phyloP scores from a whole-genome alignment of 53 echinoderm and acorn worm species.

The Echinometra lucunter region DNA sequence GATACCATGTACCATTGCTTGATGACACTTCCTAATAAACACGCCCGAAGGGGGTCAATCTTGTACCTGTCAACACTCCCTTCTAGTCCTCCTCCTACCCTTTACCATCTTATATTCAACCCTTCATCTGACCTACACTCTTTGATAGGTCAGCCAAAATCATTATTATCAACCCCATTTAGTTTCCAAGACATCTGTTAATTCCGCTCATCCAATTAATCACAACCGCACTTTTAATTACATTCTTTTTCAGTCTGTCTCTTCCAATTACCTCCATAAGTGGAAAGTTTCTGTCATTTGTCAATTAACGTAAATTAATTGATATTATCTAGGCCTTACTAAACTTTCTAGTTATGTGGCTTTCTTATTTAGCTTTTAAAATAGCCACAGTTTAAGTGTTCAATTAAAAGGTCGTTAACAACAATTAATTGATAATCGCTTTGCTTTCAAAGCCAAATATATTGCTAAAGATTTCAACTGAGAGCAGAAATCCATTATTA shows the following conservation, averaged over 20 bases:
- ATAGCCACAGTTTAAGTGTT: neutral
- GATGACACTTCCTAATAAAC: slow-evolving; percentile 10
- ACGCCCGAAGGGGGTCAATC: slow-evolving; percentile 6
- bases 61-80: neutral
- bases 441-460: neutral
- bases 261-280: neutral
- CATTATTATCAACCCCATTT: neutral
- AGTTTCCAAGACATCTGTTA: neutral
- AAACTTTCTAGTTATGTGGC: neutral
- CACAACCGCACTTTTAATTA: neutral
- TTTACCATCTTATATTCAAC: neutral
- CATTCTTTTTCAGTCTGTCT: neutral
- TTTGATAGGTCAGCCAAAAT: neutral
- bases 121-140: neutral
- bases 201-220: neutral
- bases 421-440: neutral
- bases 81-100: neutral
- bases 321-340: neutral
- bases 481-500: no score
- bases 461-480: neutral
- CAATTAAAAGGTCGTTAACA: neutral
- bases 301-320: neutral
- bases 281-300: neutral
- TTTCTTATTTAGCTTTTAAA: neutral
- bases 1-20: slow-evolving; percentile 23